These are phyloP conservation scores for Poeciliopsis infans DNA, from an alignment of 2,797 vertebrate genomes.

Conservation along the genomic window DNA sequence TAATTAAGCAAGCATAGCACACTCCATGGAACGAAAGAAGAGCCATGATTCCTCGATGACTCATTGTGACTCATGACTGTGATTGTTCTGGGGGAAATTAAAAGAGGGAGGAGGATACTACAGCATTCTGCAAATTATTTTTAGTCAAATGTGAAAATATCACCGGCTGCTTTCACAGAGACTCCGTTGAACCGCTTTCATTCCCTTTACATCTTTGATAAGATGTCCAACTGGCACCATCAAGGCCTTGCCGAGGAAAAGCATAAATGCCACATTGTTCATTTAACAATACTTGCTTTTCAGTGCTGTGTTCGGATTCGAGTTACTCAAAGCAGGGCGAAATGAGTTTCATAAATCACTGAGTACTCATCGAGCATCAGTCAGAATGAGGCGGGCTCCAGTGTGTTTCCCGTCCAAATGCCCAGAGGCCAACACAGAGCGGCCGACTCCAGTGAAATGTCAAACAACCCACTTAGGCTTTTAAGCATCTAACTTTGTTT, in stretches of 20 bases:
- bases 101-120: constrained; percentile 19
- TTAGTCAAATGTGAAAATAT: constrained; percentile 17
- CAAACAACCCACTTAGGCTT: constrained; percentile 36
- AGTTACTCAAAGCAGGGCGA: constrained; percentile 15
- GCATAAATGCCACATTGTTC: not conserved
- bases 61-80: constrained; percentile 53
- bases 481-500: constrained; percentile 36
- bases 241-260: not conserved
- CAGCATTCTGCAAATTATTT: constrained; percentile 17
- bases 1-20: constrained; percentile 32
- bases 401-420: constrained; percentile 22
- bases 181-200: not conserved
- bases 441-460: constrained; percentile 53
- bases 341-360: constrained; percentile 42
- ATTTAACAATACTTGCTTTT: not conserved
- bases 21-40: constrained; percentile 8
- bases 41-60: constrained; percentile 42
- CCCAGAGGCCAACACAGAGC: constrained; percentile 29
- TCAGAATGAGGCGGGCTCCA: constrained; percentile 17
- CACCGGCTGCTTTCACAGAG: constrained; percentile 14
- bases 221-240: not conserved
- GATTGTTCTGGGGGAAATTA: constrained; percentile 28
- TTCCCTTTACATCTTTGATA: not conserved
- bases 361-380: constrained; percentile 41
- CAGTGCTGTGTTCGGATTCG: constrained; percentile 9